Conservation (phyloP, 2,113 vertebrate species). For the Ophthalmolycus amberensis region DNA sequence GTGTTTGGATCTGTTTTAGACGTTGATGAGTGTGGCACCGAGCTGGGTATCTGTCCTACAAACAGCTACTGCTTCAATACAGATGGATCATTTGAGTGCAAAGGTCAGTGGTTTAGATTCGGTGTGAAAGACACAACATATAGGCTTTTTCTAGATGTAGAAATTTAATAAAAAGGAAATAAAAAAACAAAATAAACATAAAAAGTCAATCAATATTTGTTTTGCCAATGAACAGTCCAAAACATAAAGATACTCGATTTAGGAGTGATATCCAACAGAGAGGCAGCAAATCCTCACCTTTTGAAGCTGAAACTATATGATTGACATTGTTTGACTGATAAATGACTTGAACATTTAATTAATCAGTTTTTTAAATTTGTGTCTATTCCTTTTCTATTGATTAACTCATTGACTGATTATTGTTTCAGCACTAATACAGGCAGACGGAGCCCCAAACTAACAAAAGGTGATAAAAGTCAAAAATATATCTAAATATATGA, state of each 20-base stretch:
- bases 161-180: neutral
- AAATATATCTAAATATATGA: neutral
- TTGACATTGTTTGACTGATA: neutral
- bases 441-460: neutral
- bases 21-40: conserved; percentile 92
- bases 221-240: neutral
- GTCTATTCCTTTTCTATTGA: neutral
- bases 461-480: neutral
- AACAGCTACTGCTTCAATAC: conserved; percentile 93
- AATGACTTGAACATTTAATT: neutral
- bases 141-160: neutral
- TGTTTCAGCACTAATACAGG: neutral
- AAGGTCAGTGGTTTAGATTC: conserved; percentile 80
- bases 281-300: neutral
- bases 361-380: neutral
- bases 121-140: neutral
- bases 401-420: neutral
- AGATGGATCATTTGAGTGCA: conserved; percentile 92
- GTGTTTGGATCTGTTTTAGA: conserved; percentile 80
- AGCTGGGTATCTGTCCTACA: conserved; percentile 84
- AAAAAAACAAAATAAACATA: neutral
- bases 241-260: neutral
- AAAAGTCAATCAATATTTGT: neutral
- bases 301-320: neutral
- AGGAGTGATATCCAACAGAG: neutral